phyloP scores from a whole-genome alignment of 2,888 invertebrate species.

The Cataglyphis cursor region DNA sequence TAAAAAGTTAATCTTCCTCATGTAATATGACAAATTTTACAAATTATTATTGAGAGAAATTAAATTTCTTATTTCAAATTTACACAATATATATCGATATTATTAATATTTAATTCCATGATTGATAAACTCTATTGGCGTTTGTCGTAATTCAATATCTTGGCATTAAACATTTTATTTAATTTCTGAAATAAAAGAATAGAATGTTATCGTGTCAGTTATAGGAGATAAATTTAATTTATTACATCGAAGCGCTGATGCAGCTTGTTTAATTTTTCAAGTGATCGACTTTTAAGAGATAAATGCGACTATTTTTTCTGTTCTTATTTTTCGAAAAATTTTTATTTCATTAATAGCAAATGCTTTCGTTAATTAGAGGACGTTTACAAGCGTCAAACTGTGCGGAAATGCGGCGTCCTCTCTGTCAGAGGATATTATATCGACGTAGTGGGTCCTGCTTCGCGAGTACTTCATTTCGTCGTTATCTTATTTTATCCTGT shows the following conservation, averaged over 20 bases:
- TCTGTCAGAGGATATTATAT: conserved; percentile 54
- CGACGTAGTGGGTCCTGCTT: conserved; percentile 28
- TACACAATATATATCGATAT: neutral
- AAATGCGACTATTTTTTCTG: conserved; percentile 44
- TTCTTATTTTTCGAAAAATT: conserved; percentile 65
- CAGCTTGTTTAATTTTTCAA: conserved; percentile 8
- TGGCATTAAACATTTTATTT: conserved; percentile 4
- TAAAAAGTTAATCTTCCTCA: neutral
- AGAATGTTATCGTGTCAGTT: neutral
- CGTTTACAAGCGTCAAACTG: conserved; percentile 59
- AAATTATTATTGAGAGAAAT: neutral
- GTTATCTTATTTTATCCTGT: conserved; percentile 58
- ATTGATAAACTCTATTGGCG: neutral
- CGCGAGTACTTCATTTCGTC: conserved; percentile 46
- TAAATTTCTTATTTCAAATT: neutral
- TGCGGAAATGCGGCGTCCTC: conserved; percentile 21
- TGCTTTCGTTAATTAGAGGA: conserved; percentile 78
- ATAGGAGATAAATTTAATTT: neutral
- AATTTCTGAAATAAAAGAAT: neutral
- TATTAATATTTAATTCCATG: neutral
- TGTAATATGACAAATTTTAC: neutral
- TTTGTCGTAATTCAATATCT: neutral
- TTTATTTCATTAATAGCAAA: conserved; percentile 78
- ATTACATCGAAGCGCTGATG: neutral
- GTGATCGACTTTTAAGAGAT: neutral